These are phyloP conservation scores for Ecliptopera silaceata DNA, from an alignment of 2,888 invertebrate genomes.

Conservation along the genomic window DNA sequence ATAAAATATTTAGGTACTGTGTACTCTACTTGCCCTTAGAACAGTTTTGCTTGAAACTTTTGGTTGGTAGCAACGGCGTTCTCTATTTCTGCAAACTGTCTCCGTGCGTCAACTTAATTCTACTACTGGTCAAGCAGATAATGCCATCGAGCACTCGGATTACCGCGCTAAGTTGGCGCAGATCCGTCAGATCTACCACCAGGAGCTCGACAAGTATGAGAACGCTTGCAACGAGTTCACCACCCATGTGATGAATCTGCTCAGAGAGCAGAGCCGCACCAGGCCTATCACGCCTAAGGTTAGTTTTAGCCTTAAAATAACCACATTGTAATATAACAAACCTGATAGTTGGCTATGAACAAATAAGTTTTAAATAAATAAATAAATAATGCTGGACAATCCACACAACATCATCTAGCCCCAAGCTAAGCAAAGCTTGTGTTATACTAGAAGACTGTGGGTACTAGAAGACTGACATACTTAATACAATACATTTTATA, in stretches of 20 bases:
- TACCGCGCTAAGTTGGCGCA: slow-evolving; percentile 99
- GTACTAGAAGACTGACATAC: too few relatives aligned
- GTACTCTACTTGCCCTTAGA: neutral
- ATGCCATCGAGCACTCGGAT: slow-evolving; percentile 99
- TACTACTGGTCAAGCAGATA: slow-evolving; percentile 90
- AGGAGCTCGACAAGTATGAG: slow-evolving; percentile 99
- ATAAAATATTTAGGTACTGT: neutral
- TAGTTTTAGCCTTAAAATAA: neutral
- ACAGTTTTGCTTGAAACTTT: slow-evolving; percentile 1
- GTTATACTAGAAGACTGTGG: too few relatives aligned
- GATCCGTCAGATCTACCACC: slow-evolving; percentile 99
- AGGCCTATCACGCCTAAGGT: slow-evolving; percentile 97
- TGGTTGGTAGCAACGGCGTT: slow-evolving; percentile 43
- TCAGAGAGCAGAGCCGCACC: slow-evolving; percentile 98
- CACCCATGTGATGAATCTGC: slow-evolving; percentile 99
- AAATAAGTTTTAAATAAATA: too few relatives aligned
- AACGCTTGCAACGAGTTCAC: slow-evolving; percentile 99
- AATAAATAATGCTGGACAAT: too few relatives aligned
- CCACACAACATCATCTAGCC: too few relatives aligned
- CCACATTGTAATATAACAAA: too few relatives aligned
- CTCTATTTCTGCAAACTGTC: slow-evolving; percentile 54
- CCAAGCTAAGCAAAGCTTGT: too few relatives aligned
- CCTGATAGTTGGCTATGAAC: too few relatives aligned
- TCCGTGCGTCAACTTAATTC: slow-evolving; percentile 67
- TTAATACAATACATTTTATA: too few relatives aligned